Evolutionary conservation across 2,113 vertebrate species (phyloP).

Genomic region (Cervus canadensis): DNA sequence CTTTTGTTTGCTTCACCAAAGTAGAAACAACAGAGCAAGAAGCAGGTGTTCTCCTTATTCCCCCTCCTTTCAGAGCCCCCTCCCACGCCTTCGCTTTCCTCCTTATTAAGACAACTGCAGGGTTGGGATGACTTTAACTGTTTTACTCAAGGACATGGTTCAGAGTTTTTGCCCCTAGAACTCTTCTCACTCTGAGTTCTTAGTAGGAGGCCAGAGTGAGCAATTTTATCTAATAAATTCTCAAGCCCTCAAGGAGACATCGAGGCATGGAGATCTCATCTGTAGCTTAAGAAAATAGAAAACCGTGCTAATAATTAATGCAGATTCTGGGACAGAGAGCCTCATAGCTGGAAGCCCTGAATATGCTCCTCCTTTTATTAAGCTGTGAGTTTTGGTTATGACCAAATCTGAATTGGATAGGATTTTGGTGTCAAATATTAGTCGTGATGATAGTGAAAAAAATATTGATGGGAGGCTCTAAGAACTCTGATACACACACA

Average conservation of each 20-base stretch:
- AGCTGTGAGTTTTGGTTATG: not conserved
- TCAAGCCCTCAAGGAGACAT: not conserved
- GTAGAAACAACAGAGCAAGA: not conserved
- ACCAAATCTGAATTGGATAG: not conserved
- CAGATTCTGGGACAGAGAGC: not conserved
- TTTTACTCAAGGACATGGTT: not conserved
- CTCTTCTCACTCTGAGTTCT: not conserved
- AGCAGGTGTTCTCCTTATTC: not conserved
- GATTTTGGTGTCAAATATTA: not conserved
- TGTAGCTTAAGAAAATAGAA: not conserved
- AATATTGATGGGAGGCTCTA: not conserved
- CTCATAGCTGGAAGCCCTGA: not conserved
- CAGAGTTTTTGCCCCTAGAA: not conserved
- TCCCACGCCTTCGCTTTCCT: not conserved
- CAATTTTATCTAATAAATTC: not conserved
- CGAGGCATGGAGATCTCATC: not conserved
- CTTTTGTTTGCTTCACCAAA: conserved; percentile 44
- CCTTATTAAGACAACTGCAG: not conserved
- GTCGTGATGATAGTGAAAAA: not conserved
- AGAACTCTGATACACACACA: not conserved
- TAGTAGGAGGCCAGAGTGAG: not conserved
- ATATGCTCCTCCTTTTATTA: not conserved
- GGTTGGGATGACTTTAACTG: not conserved
- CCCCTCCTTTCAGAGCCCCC: not conserved
- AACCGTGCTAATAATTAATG: not conserved